Base-by-base conservation (phyloP, 2,113 vertebrate species). In the Struthidea cinerea region DNA sequence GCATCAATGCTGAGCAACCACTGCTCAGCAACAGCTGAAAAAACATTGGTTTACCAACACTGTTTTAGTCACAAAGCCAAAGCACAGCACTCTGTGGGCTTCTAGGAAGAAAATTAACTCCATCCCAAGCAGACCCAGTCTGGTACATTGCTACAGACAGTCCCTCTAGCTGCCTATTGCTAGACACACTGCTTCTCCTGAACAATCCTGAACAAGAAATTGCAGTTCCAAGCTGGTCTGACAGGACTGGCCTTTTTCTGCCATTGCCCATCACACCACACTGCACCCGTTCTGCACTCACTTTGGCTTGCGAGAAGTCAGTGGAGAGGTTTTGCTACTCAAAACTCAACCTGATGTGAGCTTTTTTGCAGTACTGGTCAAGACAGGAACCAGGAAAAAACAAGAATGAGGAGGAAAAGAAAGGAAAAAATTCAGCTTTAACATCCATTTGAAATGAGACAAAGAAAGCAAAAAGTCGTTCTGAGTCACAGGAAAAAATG, bases 221-320 rank as follows among this genome's bases (percentile, higher is more conserved):
- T 1, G 2, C 15, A 33, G 9, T 35, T 89, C 47, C 24, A 69
- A 61, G 16, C 8, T 57, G 3, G 2, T 59, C 56, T 71, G 57
- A 41, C 17, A 30, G 28, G 35, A 64, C 35, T 23, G 24, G 18
- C 7, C 20, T 19, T 26, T 37, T 60, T 44, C 79, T 86, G n/a
- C 17, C 8, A 16, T 26, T 0, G 0, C 10, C n/a, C 47, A 16
- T 24, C 4, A 0, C 22, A 52, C 24, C n/a, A 19, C 23, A 19
- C 18, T 14, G 21, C 22, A 77, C 24, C 35, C 41, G 14, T 35
- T 70, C 32, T 71, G 52, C 44, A n/a, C 10, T 52, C 41, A 23
- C 0, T 35, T 32, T 50, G 49, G 15, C 41, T 69, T 44, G 65
- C 64, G 15, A 75, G 16, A 82, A 64, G 24, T 18, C 27, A 80